Conservation (phyloP, 2,888 invertebrate genomes). For the Pseudococcus viburni region DNA sequence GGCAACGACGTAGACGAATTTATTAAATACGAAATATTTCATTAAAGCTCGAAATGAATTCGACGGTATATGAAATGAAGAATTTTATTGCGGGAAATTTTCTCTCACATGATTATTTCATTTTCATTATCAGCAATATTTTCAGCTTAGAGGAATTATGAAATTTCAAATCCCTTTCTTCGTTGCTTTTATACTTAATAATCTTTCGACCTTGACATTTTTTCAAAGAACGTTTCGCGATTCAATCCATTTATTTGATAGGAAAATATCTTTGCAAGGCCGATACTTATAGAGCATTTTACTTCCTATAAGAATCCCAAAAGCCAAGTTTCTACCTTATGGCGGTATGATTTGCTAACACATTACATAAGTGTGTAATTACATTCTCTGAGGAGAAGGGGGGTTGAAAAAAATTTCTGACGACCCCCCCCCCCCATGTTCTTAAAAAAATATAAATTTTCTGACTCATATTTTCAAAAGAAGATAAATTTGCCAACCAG, state of each 20-base stretch:
- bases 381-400: too few relatives aligned
- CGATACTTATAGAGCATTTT: neutral
- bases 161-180: neutral
- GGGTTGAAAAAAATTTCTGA: too few relatives aligned
- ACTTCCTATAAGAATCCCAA: neutral
- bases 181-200: neutral
- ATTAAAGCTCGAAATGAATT: neutral
- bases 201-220: neutral
- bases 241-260: neutral
- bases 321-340: neutral
- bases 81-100: neutral
- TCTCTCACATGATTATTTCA: neutral
- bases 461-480: too few relatives aligned
- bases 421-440: too few relatives aligned
- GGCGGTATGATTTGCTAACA: neutral
- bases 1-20: neutral
- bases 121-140: neutral
- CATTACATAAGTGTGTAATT: too few relatives aligned
- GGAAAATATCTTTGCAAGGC: neutral
- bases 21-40: neutral
- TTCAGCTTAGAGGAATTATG: neutral
- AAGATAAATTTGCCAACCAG: too few relatives aligned
- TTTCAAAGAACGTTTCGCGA: neutral
- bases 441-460: too few relatives aligned
- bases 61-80: neutral